phyloP scores from a whole-genome alignment of 2,113 vertebrate genomes.

The Numenius arquata region DNA sequence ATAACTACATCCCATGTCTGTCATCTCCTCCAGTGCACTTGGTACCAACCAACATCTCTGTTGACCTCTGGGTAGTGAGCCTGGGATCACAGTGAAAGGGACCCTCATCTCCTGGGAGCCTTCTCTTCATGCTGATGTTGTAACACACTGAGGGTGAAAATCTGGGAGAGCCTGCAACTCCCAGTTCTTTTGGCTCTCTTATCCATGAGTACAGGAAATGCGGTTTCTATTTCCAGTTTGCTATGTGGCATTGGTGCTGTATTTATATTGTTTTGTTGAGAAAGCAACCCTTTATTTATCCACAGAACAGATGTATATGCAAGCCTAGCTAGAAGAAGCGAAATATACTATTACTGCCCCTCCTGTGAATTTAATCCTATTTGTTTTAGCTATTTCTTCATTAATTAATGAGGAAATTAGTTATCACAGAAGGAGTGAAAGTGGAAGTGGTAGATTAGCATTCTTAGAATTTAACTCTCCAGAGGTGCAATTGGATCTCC shows the following conservation, averaged over 20 bases:
- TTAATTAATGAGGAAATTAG: slow-evolving; percentile 62
- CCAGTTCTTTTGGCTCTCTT: not conserved
- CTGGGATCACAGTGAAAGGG: not conserved
- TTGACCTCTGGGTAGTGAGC: not conserved
- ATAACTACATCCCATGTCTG: not conserved
- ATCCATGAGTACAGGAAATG: not conserved
- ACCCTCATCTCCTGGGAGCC: not conserved
- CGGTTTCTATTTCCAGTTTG: not conserved
- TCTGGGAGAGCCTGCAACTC: not conserved
- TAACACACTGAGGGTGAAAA: not conserved
- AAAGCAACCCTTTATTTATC: not conserved
- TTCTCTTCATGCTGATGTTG: not conserved
- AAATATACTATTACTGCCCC: slow-evolving; percentile 18
- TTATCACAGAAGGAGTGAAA: not conserved
- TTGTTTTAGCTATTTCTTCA: slow-evolving; percentile 71
- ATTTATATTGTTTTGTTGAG: not conserved
- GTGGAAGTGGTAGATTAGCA: not conserved
- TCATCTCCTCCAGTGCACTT: not conserved
- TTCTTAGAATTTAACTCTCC: not conserved
- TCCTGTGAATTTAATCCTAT: slow-evolving; percentile 67
- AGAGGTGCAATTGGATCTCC: not conserved
- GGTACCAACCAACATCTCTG: not conserved
- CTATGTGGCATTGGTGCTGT: not conserved
- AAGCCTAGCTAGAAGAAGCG: slow-evolving; percentile 60
- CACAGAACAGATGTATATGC: slow-evolving; percentile 1